A percentile compares a stretch with the other conserved stretches of the same genome.
phyloP scores from a whole-genome alignment of 1,140 invertebrate species.

The Drosophila willistoni region DNA sequence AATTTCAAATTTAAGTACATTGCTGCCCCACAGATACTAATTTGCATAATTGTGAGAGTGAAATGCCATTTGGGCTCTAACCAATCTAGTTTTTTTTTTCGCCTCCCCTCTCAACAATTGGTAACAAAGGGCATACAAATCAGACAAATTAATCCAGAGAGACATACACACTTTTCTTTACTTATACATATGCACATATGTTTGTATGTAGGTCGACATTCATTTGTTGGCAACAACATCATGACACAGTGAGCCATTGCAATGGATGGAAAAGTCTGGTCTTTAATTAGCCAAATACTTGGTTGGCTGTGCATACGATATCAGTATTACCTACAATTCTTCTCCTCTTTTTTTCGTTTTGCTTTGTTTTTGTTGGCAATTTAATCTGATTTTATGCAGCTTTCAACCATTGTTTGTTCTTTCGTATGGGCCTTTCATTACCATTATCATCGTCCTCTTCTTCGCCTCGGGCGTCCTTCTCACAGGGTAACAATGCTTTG shows the following conservation, averaged over 20 bases:
- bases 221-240: slow-evolving; percentile 5
- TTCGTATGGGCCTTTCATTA: slow-evolving; percentile 27
- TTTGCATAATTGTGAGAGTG: slow-evolving; percentile 66
- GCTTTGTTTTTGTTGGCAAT: slow-evolving; percentile 27
- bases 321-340: slow-evolving; percentile 6
- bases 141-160: background rate
- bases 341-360: background rate
- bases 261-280: background rate
- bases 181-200: too few species aligned
- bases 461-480: slow-evolving; percentile 16
- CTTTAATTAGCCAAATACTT: slow-evolving; percentile 1
- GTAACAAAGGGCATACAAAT: background rate
- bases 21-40: slow-evolving; percentile 37
- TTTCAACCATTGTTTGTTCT: slow-evolving; percentile 49
- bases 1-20: slow-evolving; percentile 59
- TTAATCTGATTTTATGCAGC: slow-evolving; percentile 52
- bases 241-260: background rate
- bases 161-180: background rate
- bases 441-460: slow-evolving; percentile 30
- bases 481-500: slow-evolving; percentile 11
- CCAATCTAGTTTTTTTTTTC: background rate
- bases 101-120: background rate
- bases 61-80: slow-evolving; percentile 35
- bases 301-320: background rate
- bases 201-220: background rate